Base-by-base conservation (phyloP, 2,888 invertebrate species). In the Drosophila rubida region DNA sequence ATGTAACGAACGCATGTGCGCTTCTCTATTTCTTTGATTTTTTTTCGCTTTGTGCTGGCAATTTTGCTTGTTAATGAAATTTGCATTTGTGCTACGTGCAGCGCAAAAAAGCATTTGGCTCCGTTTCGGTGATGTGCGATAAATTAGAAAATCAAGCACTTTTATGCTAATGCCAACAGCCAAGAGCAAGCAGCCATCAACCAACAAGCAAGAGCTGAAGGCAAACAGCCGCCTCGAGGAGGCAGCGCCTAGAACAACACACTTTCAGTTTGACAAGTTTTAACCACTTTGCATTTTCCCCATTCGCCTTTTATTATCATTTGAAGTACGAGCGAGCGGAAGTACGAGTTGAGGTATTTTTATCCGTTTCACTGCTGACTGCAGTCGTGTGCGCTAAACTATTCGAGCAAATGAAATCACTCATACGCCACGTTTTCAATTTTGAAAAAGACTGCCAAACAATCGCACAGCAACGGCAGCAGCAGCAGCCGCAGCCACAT, bases 111-210 rank as follows among this genome's bases (percentile, higher is more conserved):
- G 32, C 51, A 41, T 69, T 69, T 55, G 54, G 54, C 65, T 78
- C 45, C 63, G 50, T 78, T 87, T 75, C 46, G 78, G 81, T 84
- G 85, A 82, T 87, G 81, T 73, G 79, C 79, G 81, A 82, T 87
- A 87, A 82, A 82, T 82, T 87, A 87, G 82, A 81, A 82, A 87
- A 82, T 82, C 82, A 87, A 84, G 81, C 79, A 73, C 73, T 87
- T 87, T 87, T 87, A 82, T 82, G 81, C 81, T 87, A 82, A 82
- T 82, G 70, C 69, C 71, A 63, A 63, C 78, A 68, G 69, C n/a
- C 35, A 25, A 23, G n/a, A n/a, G n/a, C n/a, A n/a, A n/a, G n/a
- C 35, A 37, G 14, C 23, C 11, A 19, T 2, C 19, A 19, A 19
- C 19, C 19, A 19, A 19, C 19, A 19, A 19, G 19, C 19, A 19